Evolutionary conservation across 2,113 vertebrate species (phyloP).

Genomic region (Paratilapia polleni): DNA sequence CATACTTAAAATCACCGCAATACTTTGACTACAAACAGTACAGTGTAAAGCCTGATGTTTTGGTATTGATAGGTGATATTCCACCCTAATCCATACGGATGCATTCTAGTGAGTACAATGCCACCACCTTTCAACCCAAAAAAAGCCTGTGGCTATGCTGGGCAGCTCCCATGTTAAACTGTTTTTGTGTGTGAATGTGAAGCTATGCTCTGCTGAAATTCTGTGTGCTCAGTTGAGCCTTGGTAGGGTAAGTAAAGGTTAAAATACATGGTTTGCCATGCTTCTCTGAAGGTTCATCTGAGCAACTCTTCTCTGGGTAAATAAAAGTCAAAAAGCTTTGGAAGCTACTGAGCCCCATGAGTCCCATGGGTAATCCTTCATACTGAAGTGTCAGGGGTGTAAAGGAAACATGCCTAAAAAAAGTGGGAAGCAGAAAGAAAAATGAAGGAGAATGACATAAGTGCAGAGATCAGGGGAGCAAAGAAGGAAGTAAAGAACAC

Average conservation of each 20-base stretch:
- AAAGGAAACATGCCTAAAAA: neutral
- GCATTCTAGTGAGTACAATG: no score
- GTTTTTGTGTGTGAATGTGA: neutral
- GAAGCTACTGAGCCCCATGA: neutral
- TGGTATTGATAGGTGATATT: no score
- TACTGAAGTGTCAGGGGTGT: neutral
- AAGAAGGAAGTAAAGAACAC: no score
- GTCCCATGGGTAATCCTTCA: constrained; percentile 12
- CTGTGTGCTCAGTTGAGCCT: neutral
- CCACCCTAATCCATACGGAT: no score
- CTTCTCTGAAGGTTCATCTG: neutral
- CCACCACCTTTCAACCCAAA: no score
- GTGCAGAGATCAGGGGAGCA: no score
- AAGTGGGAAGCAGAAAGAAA: neutral
- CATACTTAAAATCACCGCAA: no score
- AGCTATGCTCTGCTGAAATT: no score
- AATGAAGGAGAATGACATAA: neutral
- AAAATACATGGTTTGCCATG: neutral
- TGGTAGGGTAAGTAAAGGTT: neutral
- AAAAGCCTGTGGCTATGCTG: no score
- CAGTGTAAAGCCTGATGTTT: no score
- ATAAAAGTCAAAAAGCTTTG: constrained; percentile 22
- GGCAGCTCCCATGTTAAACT: neutral
- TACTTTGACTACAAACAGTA: no score
- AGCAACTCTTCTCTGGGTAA: constrained; percentile 12